Conservation (phyloP, 2,888 invertebrate species). For the Nebria brevicollis region DNA sequence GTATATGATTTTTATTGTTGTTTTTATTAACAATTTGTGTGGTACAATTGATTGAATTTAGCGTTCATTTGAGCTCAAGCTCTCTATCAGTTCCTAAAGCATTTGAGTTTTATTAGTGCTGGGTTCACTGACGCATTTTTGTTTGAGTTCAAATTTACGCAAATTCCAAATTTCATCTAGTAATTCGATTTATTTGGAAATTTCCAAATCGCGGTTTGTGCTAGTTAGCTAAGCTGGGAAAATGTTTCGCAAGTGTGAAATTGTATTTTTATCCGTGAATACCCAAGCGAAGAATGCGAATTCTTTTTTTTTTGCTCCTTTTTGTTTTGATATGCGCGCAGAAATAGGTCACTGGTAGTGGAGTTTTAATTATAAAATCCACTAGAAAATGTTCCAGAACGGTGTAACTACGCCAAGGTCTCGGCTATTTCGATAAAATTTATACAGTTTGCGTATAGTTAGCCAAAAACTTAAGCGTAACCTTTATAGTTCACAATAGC, state of each 20-base stretch:
- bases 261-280: not conserved
- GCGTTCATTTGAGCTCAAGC: no score
- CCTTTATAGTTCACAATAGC: not conserved
- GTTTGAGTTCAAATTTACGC: no score
- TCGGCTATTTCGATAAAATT: constrained; percentile 15
- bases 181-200: no score
- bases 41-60: no score
- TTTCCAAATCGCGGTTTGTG: no score
- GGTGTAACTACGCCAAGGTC: constrained; percentile 27
- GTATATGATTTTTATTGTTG: no score
- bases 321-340: constrained; percentile 9
- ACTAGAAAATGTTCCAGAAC: constrained; percentile 8
- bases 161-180: no score
- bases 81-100: no score
- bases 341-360: constrained; percentile 34
- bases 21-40: no score
- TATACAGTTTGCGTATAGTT: not conserved
- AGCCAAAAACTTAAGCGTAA: not conserved
- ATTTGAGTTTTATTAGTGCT: no score
- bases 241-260: not conserved
- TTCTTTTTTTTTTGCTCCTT: constrained; percentile 27
- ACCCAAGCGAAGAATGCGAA: constrained; percentile 25
- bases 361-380: constrained; percentile 25
- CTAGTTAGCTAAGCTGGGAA: no score
- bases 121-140: no score